Conservation (phyloP, 1,140 invertebrate species). For the Euglossa dilemma region DNA sequence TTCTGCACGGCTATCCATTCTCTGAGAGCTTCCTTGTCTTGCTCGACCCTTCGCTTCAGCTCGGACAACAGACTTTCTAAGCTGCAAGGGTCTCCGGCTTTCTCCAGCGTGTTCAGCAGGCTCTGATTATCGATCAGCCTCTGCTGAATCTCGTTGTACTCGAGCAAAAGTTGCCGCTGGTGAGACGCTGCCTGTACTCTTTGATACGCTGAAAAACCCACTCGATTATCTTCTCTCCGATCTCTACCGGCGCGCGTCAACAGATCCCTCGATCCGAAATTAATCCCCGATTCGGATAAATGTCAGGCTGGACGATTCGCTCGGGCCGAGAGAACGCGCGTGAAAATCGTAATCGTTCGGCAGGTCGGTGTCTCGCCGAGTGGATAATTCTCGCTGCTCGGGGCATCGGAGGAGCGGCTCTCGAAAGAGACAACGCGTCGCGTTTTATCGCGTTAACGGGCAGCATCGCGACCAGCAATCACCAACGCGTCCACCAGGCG, state of each 20-base stretch:
- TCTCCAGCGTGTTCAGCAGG: conserved; percentile 92
- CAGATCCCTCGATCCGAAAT: too few species aligned
- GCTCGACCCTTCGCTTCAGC: conserved; percentile 86
- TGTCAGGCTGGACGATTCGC: background rate
- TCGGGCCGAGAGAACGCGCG: background rate
- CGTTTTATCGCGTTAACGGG: background rate
- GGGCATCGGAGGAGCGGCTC: too few species aligned
- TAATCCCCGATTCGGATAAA: conserved; percentile 7
- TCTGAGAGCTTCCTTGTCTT: conserved; percentile 88
- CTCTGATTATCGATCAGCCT: conserved; percentile 96
- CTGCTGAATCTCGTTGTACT: conserved; percentile 91
- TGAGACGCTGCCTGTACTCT: conserved; percentile 93
- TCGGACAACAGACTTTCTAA: conserved; percentile 81
- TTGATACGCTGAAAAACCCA: conserved; percentile 66
- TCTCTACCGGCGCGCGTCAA: background rate
- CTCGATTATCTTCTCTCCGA: conserved; percentile 4
- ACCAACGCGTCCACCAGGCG: background rate
- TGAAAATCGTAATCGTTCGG: background rate
- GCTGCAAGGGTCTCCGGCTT: conserved; percentile 81
- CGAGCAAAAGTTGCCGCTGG: conserved; percentile 92
- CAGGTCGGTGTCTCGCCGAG: too few species aligned
- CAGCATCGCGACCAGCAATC: background rate
- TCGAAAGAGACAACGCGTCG: background rate
- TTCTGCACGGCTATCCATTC: conserved; percentile 87
- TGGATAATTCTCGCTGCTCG: too few species aligned